Base-by-base conservation (phyloP, 1,140 invertebrate genomes). In the Trinorchestia longiramus region DNA sequence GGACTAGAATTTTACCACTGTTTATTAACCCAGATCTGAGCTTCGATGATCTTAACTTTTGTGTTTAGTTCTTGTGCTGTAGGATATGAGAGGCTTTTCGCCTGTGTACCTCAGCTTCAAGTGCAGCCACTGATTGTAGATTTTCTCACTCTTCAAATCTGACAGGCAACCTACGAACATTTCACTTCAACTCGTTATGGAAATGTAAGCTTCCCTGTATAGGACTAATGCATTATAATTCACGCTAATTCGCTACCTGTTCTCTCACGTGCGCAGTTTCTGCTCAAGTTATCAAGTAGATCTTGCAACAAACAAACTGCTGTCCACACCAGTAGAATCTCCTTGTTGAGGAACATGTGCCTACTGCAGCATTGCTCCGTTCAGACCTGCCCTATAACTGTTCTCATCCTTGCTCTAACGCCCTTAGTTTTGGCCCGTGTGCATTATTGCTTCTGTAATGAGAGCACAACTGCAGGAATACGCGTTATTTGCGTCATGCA, bases 371-470 rank as follows among this genome's bases (percentile, higher is more conserved):
- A n/a, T n/a, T n/a, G 62, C 15, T 77, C 62, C 62, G 62, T 77
- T 15, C 15, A 23, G 28, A 28, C 62, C 15, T 36, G 62, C 28
- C 62, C 62, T 28, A 77, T 77, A 90, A 90, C 88, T 90, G 43
- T 90, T 90, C 88, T 42, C 88, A 90, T 90, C 88, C 8, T 90
- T 90, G 88, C 88, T 42, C 42, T 43, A 41, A 28, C 41, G 43
- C 88, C 43, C 88, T 90, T 90, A 90, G 43, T 90, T 42, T 15
- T 41, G 43, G 28, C 43, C n/a, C 42, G 88, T 90, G 88, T 90
- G 88, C 88, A 90, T 90, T 42, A 90, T 90, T 77, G 62, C 62
- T 77, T 77, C 62, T 77, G 62, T 77, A 77, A 77, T 77, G 62
- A 77, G 62, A 77, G 62, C 62, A 77, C 62, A 77, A 77, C 62